Evolutionary conservation across 2,888 invertebrate species (phyloP).

Genomic region (Chrysotoxum bicinctum): DNA sequence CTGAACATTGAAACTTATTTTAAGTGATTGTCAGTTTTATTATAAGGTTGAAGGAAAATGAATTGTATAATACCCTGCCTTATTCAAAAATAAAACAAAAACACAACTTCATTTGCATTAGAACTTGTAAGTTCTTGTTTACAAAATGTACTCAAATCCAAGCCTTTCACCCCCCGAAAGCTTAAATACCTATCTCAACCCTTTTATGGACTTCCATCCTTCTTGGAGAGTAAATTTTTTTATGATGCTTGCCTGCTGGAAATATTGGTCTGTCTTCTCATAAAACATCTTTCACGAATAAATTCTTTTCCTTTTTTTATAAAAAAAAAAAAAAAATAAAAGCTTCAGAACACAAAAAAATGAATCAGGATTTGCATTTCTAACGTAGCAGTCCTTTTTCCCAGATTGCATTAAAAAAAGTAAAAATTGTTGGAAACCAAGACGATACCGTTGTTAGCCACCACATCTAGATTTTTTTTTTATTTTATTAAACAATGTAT

Average conservation of each 20-base stretch:
- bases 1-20: too few species aligned
- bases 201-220: constrained; percentile 15
- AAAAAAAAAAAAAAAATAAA: constrained; percentile 5
- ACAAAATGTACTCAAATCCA: constrained; percentile 34
- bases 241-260: constrained; percentile 50
- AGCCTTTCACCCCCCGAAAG: background rate
- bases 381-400: background rate
- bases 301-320: background rate
- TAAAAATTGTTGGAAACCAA: constrained; percentile 16
- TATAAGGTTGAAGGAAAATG: background rate
- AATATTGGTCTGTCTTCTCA: constrained; percentile 54
- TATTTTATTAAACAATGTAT: constrained; percentile 57
- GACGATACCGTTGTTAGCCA: background rate
- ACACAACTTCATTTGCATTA: background rate
- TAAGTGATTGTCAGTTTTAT: background rate
- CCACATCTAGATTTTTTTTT: background rate
- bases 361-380: constrained; percentile 38
- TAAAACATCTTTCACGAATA: constrained; percentile 57
- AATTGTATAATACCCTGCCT: background rate
- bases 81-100: background rate
- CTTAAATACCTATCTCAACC: constrained; percentile 2
- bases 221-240: constrained; percentile 38
- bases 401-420: background rate
- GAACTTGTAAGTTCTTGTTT: constrained; percentile 30
- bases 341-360: constrained; percentile 33